Conservation (phyloP, 2,888 invertebrate genomes). For the Lasioglossum malachurum region DNA sequence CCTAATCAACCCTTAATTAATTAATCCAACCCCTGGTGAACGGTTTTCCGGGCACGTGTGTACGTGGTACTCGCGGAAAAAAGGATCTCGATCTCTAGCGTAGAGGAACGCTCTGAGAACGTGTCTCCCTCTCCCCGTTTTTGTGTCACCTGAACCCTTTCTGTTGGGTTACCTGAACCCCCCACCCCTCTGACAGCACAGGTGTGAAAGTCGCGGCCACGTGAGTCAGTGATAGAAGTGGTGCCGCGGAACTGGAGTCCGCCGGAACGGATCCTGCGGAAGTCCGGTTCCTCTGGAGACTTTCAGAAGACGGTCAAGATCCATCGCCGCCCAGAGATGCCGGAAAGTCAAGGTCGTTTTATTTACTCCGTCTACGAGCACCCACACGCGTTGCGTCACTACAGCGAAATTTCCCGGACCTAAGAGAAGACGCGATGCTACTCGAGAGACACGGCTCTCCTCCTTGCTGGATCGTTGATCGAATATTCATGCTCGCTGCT, state of each 20-base stretch:
- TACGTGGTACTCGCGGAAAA: neutral
- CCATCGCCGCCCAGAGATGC: slow-evolving; percentile 92
- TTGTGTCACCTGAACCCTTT: neutral
- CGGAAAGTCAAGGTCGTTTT: slow-evolving; percentile 92
- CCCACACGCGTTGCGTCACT: neutral
- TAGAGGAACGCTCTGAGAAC: slow-evolving; percentile 9
- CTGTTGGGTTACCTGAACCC: neutral
- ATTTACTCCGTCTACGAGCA: slow-evolving; percentile 22
- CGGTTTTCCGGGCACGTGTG: slow-evolving; percentile 14
- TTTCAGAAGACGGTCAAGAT: slow-evolving; percentile 93
- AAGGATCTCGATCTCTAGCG: neutral
- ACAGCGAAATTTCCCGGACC: neutral
- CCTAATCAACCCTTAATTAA: neutral
- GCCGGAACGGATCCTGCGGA: slow-evolving; percentile 86
- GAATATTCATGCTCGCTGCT: neutral
- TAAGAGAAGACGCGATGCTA: neutral
- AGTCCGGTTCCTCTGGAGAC: slow-evolving; percentile 89
- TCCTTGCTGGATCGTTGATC: neutral
- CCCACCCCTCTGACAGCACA: neutral
- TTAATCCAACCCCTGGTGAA: neutral
- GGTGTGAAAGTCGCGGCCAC: slow-evolving; percentile 33
- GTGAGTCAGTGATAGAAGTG: slow-evolving; percentile 51
- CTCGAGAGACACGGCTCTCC: neutral
- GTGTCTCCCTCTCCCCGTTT: neutral
- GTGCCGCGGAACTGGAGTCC: slow-evolving; percentile 83